Evolutionary conservation across 2,113 vertebrate genomes (phyloP), one percentile per base, ranked within the genome.

Genomic region (Actenoides hombroni): DNA sequence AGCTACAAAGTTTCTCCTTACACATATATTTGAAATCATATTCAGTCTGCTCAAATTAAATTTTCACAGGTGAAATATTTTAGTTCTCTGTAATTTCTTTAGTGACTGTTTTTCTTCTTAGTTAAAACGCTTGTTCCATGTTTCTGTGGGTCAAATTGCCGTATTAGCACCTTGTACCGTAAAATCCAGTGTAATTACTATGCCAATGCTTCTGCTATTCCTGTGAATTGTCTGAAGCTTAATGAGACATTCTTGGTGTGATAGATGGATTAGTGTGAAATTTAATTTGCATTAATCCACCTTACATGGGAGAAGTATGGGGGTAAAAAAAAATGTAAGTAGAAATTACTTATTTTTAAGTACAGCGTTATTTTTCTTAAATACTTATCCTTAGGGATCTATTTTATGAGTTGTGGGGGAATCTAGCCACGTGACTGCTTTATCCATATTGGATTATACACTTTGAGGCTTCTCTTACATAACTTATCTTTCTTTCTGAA

Each of bases 281-380:
- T 67, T 92, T 90, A 88, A 86, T 94, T 92, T 82, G 28, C 79
- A 19, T 86, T 86, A 94, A 88, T 76, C 42, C 70, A 67, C 59
- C 3, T 80, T 64, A 79, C 33, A 39, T 4, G 5, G 46, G 26
- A 95, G 39, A 82, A 74, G 12, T 56, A 68, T 31, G 33, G 16
- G 18, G 5, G 5, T 5, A 28, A 49, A 92, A 88, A 53, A 77
- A 65, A 91, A 88, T 5, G 1, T 74, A 69, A 69, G 35, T 37
- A 78, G 57, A 51, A 89, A 77, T 77, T 77, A 83, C 25, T 51
- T 77, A 3, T 84, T 92, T 95, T 78, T 48, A 87, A 90, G 33
- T 74, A 85, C 18, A 70, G 5, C 7, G 46, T 82, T 8, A 42
- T 37, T 48, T 25, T 46, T 92, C 78, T 61, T 63, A 51, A 73